phyloP scores from a whole-genome alignment of 2,888 invertebrate species.

The Rutpela maculata region DNA sequence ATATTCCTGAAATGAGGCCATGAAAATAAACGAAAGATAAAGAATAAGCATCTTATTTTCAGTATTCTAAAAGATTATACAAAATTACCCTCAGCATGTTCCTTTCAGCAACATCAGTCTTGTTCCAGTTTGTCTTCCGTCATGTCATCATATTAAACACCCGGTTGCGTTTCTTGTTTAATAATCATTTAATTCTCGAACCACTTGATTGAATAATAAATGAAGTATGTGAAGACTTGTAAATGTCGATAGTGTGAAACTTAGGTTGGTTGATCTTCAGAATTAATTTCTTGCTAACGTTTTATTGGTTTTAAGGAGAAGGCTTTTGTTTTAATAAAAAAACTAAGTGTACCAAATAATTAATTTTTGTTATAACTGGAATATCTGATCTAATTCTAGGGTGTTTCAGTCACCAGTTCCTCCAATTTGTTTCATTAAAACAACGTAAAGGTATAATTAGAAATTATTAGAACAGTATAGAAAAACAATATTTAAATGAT shows the following conservation, averaged over 20 bases:
- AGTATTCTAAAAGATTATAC: not conserved
- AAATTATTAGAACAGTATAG: not conserved
- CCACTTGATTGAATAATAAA: constrained; percentile 15
- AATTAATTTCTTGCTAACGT: constrained; percentile 6
- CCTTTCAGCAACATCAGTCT: not conserved
- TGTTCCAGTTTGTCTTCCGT: not conserved
- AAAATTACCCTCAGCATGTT: not conserved
- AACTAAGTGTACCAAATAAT: not conserved
- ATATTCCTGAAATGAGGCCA: constrained; percentile 13
- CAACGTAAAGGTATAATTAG: not conserved
- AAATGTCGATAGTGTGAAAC: not conserved
- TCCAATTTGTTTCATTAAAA: not conserved
- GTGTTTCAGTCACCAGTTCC: not conserved
- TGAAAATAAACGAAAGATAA: not conserved
- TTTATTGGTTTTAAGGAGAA: not conserved
- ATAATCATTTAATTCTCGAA: not conserved
- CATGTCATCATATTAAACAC: not conserved
- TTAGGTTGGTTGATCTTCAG: not conserved
- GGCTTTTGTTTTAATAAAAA: constrained; percentile 12
- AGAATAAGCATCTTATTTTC: not conserved
- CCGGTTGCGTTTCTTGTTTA: not conserved
- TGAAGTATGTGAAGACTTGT: not conserved
- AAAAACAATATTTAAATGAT: not conserved
- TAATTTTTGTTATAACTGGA: not conserved
- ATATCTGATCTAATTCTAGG: too few species aligned